A percentile compares a stretch with the other conserved stretches of the same genome.
phyloP scores from a whole-genome alignment of 2,797 vertebrate species.

The Clarias laeviceps region DNA sequence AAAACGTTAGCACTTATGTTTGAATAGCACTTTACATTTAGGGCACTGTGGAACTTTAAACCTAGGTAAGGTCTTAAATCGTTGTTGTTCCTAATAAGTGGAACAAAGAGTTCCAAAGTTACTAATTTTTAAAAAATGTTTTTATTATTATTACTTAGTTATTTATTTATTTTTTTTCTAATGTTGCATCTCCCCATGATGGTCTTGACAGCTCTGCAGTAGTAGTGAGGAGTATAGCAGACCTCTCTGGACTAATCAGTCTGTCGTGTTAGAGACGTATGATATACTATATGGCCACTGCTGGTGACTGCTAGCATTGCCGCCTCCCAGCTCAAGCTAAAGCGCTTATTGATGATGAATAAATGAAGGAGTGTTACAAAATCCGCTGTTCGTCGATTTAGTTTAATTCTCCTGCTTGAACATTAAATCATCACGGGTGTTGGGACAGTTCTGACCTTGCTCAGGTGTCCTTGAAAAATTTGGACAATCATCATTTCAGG shows the following conservation, averaged over 20 bases:
- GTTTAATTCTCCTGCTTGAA: constrained; percentile 23
- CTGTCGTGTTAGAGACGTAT: neutral
- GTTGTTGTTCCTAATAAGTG: neutral
- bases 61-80: neutral
- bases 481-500: constrained; percentile 31
- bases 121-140: no score
- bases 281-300: neutral
- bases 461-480: constrained; percentile 2
- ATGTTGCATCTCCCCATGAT: neutral
- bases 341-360: neutral
- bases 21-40: constrained; percentile 36
- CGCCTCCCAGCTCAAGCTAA: no score
- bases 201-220: neutral
- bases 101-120: neutral
- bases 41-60: neutral
- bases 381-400: neutral
- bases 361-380: neutral
- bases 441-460: constrained; percentile 2
- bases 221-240: neutral
- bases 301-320: neutral
- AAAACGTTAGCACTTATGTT: constrained; percentile 33
- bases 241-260: neutral
- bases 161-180: neutral
- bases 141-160: no score
- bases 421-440: constrained; percentile 18